Evolutionary conservation across 2,113 vertebrate species (phyloP), one percentile per base, ranked within the genome.

Genomic region (Hippocampus comes): DNA sequence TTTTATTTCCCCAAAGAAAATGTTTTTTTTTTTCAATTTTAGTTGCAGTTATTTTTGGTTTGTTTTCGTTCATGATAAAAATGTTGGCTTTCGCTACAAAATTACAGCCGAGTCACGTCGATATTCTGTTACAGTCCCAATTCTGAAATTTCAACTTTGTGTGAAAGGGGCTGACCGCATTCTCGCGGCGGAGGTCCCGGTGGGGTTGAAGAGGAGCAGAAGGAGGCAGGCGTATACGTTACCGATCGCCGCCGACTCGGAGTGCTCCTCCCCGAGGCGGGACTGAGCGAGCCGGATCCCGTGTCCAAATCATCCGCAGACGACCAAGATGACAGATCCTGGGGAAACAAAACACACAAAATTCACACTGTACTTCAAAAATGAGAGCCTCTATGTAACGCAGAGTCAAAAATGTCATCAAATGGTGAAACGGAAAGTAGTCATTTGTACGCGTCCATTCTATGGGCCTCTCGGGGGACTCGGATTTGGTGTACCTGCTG

Each of bases 321-420:
- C 1, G 97, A 98, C 95, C 96, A 99, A 6, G 96, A 99, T 6
- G 95, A 96, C 84, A 98, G 87, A 82, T 99, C 96, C 97, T 99
- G 84, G 7, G 27, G 25, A 42, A 56, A 21, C 34, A 49, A 5
- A 1, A 64, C 51, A 49, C 1, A 64, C 51, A 1, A 65, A 46
- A 78, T 3, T 14, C 10, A 20, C 34, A 42, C 20, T 27, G 2
- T 15, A n/a, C 21, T 74, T 67, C 2, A 43, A 57, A 23, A 23
- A 23, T 38, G 34, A 34, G 30, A 34, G 4, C 30, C 30, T 34
- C 30, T 34, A 34, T 34, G 30, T 34, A 34, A 5, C 30, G 30
- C 30, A 30, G 30, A 3, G 30, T 30, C 30, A 2, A 30, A 30
- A 30, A 30, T 30, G 30, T 30, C 30, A 30, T 30, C 30, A 48